Evolutionary conservation across 1,140 invertebrate species (phyloP).

Genomic region (Tribolium madens): DNA sequence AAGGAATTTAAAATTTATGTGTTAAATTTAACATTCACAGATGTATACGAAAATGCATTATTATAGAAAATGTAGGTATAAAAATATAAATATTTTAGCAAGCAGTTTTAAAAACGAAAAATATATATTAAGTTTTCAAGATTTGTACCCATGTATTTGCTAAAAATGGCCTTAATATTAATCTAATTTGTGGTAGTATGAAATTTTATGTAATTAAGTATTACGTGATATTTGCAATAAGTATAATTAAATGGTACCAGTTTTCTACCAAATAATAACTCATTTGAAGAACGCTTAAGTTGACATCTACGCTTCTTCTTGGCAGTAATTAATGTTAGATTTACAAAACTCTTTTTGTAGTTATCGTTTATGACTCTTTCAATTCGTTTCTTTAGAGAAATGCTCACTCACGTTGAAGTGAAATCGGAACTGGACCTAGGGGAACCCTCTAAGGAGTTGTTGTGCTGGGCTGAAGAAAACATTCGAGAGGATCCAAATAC

Average conservation of each 20-base stretch:
- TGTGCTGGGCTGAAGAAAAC: slow-evolving; percentile 62
- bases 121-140: too few species aligned
- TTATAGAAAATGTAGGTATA: too few species aligned
- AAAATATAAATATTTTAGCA: too few species aligned
- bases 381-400: neutral
- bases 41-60: too few species aligned
- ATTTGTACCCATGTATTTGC: too few species aligned
- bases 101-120: too few species aligned
- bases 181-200: neutral
- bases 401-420: slow-evolving; percentile 4
- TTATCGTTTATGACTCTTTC: neutral
- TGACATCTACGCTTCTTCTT: neutral
- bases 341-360: neutral
- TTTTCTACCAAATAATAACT: neutral
- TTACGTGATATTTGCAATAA: neutral
- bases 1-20: too few species aligned
- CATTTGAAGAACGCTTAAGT: neutral
- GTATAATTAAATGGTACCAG: neutral
- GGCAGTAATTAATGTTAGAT: neutral
- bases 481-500: slow-evolving; percentile 70
- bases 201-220: neutral
- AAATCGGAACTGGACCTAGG: slow-evolving; percentile 55
- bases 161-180: neutral
- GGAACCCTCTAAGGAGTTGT: slow-evolving; percentile 56
- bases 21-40: too few species aligned